Base-by-base conservation (phyloP, 23 tunicate species). In the Halocynthia aurantium region DNA sequence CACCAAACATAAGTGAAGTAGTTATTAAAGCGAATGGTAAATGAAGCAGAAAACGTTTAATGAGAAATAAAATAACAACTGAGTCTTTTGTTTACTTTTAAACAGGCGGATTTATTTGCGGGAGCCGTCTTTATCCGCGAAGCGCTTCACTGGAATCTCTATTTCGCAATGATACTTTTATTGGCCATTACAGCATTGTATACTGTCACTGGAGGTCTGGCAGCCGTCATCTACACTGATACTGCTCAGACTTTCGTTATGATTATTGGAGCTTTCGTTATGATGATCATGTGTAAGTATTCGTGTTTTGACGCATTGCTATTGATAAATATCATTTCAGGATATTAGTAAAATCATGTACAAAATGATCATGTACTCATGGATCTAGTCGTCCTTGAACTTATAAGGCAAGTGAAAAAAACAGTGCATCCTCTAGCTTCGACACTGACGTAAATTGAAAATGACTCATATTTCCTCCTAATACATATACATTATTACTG, bases 141-240 rank as follows among this genome's bases (percentile, higher is more conserved):
- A 31, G 98, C 98, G 22, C 55, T 93, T 68, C 96, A 93, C 58
- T 83, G 85, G 86, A 70, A 93, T 72, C 21, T 93, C 6, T 93
- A 93, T 58, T 53, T 93, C 31, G 87, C 86, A 31, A 87, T 93
- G 61, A 40, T 71, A 18, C 71, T 80, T 18, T 63, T 93, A 61
- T 72, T 93, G 49, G 94, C 93, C 2, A 93, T 93, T 54, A 93
- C 98, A 7, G 98, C 98, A 5, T 44, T 93, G 60, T 93, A 93
- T 75, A 87, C 98, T 2, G 88, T 93, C n/a, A 93, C 98, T 7
- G 98, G 98, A 7, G 98, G 98, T 11, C 79, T 93, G n/a, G 87
- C 91, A 13, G 98, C 98, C 19, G 98, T 93, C 51, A 93, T 93
- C 7, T 93, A 93, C 88, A 87, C 92, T 6, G 98, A 93, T 44